Base-by-base conservation (phyloP, 2,113 vertebrate genomes). In the Brachionichthys hirsutus region DNA sequence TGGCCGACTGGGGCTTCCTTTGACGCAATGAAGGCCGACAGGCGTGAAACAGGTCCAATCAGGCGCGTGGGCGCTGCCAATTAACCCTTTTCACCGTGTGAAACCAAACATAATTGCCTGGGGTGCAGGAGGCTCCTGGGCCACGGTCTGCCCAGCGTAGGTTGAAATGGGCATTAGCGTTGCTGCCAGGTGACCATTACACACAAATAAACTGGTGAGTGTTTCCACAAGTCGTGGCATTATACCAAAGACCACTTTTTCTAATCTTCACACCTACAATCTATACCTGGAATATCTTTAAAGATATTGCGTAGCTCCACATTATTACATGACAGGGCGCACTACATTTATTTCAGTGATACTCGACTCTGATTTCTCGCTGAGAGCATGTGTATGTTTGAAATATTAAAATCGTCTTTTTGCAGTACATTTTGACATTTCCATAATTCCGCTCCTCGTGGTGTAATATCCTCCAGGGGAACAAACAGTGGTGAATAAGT, bases 31-130 rank as follows among this genome's bases (percentile, higher is more conserved):
- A 81, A 85, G 82, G 84, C 80, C 76, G 91, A 91, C 90, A 91
- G 87, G 86, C 90, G 84, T 92, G 91, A 91, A 92, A 89, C 85
- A 84, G 87, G 85, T 84, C 88, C 88, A 91, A 91, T 91, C 86
- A 91, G 88, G 85, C 86, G 81, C 86, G 87, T 88, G 88, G 85
- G 87, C 44, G 53, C 80, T 81, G 83, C 84, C 90, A 92, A 91
- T 91, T 92, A 91, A 91, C 89, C 88, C 87, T 85, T 90, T 88
- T 91, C 88, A 88, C 87, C 61, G 87, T 80, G 84, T 85, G 88
- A 88, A 85, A 90, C 81, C 85, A 85, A 85, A 90, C 89, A 88
- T 87, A 90, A 87, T 88, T 89, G 89, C 88, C 82, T 85, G 66
- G 80, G 76, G 88, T 81, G 74, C 70, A 80, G 64, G 68, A 71